phyloP scores from a whole-genome alignment of 2,888 invertebrate genomes.

The Phaedon cochleariae region DNA sequence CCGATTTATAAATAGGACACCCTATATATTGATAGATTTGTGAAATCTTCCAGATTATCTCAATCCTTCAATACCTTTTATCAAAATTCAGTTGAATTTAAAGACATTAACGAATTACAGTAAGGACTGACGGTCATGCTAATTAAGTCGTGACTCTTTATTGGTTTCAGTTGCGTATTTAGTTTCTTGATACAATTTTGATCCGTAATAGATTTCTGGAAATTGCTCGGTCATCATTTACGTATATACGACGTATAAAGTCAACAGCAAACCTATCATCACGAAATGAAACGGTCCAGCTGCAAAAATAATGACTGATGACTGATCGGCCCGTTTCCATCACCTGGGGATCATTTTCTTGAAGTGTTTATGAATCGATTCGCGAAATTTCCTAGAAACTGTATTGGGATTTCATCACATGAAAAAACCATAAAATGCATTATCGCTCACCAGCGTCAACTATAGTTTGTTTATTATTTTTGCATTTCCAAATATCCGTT shows the following conservation, averaged over 20 bases:
- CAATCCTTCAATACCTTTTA: too few relatives aligned
- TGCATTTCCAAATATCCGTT: too few relatives aligned
- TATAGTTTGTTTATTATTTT: neutral
- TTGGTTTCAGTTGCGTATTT: too few relatives aligned
- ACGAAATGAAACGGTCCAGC: constrained; percentile 28
- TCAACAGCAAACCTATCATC: constrained; percentile 2
- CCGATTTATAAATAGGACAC: too few relatives aligned
- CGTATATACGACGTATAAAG: neutral
- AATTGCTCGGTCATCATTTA: constrained; percentile 3
- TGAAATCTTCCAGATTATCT: too few relatives aligned
- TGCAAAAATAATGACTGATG: constrained; percentile 37
- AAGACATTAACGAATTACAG: too few relatives aligned
- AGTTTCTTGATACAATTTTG: too few relatives aligned
- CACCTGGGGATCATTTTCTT: constrained; percentile 24
- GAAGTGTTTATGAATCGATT: constrained; percentile 26
- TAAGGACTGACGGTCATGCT: too few relatives aligned
- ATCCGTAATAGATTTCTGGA: neutral
- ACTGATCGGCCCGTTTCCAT: constrained; percentile 29
- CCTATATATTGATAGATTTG: too few relatives aligned
- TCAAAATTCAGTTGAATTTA: too few relatives aligned
- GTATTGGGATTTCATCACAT: neutral
- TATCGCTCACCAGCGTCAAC: neutral
- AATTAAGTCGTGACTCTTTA: too few relatives aligned
- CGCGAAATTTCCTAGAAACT: constrained; percentile 1
- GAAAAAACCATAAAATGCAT: neutral